Base-by-base conservation (phyloP, 2,888 invertebrate species). In the Lithophane socia region DNA sequence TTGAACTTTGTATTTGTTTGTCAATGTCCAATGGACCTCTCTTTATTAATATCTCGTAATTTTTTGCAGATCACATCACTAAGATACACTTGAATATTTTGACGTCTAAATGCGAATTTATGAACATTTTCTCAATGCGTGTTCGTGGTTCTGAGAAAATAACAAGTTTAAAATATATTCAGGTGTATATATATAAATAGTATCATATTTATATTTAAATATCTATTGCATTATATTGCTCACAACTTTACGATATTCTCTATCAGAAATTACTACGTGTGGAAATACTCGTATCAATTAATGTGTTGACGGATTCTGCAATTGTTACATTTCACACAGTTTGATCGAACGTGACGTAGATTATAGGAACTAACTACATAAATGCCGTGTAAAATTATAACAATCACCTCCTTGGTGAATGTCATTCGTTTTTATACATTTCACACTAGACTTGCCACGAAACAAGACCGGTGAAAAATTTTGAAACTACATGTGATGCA, bases 251-350 rank as follows among this genome's bases (percentile, higher is more conserved):
- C 44, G 42, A 56, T 37, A 37, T 5, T 65, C 16, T 24, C 44
- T 61, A 24, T 63, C 52, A 71, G n/a, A 77, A 70, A 58, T 71
- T 8, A 56, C 56, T 65, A 68, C 63, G 65, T 83, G 83, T 72
- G 54, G 66, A 73, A 82, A 80, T 79, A n/a, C n/a, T n/a, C n/a
- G n/a, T n/a, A 79, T 61, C 16, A 69, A 80, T 77, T 74, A 73
- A 66, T 29, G 49, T 75, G 72, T 67, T 66, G 72, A 75, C 70
- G n/a, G 54, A 69, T 63, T 61, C 49, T 72, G 49, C 84, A 69
- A 86, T 72, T 86, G 67, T 71, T 60, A 54, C 13, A 58, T 78
- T 83, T 74, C 61, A 54, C 71, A 86, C 47, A 58, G 1, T 16
- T 52, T 37, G 24, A 56, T 29, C 29, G 10, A 49, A 49, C 37